phyloP scores from a whole-genome alignment of 2,113 vertebrate species.

The Mobula birostris region DNA sequence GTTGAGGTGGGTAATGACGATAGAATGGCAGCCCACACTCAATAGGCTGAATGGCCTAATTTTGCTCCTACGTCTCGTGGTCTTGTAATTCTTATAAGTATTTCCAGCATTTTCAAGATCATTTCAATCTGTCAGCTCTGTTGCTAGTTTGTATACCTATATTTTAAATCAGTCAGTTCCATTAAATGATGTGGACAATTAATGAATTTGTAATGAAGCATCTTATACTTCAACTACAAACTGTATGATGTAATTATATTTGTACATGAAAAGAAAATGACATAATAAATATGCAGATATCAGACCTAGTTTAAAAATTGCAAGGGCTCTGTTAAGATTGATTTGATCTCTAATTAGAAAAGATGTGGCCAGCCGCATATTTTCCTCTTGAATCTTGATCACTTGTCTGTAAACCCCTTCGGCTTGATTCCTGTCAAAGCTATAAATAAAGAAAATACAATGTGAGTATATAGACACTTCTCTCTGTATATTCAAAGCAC shows the following conservation, averaged over 20 bases:
- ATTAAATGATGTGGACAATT: background rate
- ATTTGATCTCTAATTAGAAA: conserved; percentile 39
- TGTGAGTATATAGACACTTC: background rate
- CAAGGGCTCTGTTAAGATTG: conserved; percentile 41
- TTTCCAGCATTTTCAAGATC: no score
- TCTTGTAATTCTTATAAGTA: no score
- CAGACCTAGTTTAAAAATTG: conserved; percentile 49
- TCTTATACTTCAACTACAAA: background rate
- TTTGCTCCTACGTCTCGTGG: no score
- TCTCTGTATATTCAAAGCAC: background rate
- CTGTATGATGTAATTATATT: background rate
- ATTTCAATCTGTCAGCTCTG: background rate
- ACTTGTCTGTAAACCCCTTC: conserved; percentile 46
- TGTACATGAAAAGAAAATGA: background rate
- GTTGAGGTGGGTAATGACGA: no score
- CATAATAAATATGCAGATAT: background rate
- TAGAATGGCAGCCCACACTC: no score
- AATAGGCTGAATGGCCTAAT: no score
- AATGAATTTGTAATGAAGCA: background rate
- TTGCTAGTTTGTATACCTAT: background rate
- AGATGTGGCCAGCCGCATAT: conserved; percentile 37
- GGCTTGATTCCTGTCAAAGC: conserved; percentile 43
- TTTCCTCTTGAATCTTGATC: conserved; percentile 45
- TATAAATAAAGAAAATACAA: conserved; percentile 41
- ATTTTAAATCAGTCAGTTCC: background rate